phyloP scores from a whole-genome alignment of 2,113 vertebrate species.

The Orcinus orca region DNA sequence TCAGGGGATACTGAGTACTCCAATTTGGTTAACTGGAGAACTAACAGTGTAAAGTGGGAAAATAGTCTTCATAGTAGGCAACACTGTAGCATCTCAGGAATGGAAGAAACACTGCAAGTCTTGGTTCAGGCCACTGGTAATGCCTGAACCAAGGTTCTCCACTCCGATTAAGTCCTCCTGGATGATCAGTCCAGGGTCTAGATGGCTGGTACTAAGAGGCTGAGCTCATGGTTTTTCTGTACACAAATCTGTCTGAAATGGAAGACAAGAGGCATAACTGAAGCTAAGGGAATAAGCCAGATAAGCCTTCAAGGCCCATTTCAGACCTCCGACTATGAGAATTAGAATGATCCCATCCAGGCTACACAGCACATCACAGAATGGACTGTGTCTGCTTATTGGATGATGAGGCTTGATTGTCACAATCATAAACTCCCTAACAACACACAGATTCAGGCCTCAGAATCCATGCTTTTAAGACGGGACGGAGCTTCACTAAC shows the following conservation, averaged over 20 bases:
- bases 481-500: background rate
- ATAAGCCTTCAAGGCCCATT: background rate
- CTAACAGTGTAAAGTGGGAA: background rate
- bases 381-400: background rate
- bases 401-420: background rate
- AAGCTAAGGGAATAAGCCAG: slow-evolving; percentile 13
- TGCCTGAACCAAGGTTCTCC: background rate
- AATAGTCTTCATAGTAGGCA: background rate
- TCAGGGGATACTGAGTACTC: background rate
- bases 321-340: background rate
- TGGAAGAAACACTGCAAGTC: accelerated
- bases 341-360: background rate
- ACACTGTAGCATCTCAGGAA: background rate
- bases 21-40: background rate
- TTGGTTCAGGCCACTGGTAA: background rate
- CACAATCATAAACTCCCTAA: background rate
- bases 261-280: background rate
- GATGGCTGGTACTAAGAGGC: background rate
- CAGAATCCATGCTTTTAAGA: background rate
- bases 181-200: background rate
- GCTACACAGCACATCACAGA: background rate
- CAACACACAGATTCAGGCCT: background rate
- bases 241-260: slow-evolving; percentile 11
- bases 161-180: background rate
- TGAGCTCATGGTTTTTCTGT: background rate